phyloP scores from a whole-genome alignment of 2,888 invertebrate genomes.

The Ophioninae sp. region DNA sequence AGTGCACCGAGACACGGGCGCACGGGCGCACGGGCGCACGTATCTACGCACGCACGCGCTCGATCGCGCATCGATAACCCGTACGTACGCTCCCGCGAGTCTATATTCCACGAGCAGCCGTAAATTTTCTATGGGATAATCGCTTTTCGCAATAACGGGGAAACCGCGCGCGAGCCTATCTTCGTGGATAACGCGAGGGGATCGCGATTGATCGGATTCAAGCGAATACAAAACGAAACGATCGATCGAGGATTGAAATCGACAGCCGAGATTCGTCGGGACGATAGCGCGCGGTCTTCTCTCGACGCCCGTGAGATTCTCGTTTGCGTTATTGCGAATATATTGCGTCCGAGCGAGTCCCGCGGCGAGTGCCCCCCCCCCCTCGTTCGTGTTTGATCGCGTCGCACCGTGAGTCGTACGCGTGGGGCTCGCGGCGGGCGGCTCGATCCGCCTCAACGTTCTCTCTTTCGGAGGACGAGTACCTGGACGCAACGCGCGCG shows the following conservation, averaged over 20 bases:
- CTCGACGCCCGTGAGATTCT: neutral
- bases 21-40: no score
- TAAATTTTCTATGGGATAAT: slow-evolving; percentile 24
- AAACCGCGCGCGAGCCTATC: neutral
- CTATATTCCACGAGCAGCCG: slow-evolving; percentile 13
- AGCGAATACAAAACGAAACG: neutral
- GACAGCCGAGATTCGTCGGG: no score
- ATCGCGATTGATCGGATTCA: neutral
- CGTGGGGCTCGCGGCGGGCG: no score
- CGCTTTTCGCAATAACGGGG: slow-evolving; percentile 23
- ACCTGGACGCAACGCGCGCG: neutral
- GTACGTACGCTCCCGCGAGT: slow-evolving; percentile 28
- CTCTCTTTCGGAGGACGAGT: neutral
- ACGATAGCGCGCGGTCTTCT: no score
- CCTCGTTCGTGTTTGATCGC: neutral
- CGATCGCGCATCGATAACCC: slow-evolving; percentile 41
- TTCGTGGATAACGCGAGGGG: neutral
- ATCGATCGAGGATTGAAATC: no score
- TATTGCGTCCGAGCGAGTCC: no score
- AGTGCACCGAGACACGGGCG: neutral
- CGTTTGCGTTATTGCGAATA: neutral
- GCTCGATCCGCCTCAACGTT: neutral
- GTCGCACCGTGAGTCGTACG: neutral
- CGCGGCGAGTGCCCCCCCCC: no score
- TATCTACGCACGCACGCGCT: no score